Percentiles rank a stretch among this genome's conserved stretches.
Conservation (phyloP, 2,888 invertebrate species). For the Nowickia ferox region DNA sequence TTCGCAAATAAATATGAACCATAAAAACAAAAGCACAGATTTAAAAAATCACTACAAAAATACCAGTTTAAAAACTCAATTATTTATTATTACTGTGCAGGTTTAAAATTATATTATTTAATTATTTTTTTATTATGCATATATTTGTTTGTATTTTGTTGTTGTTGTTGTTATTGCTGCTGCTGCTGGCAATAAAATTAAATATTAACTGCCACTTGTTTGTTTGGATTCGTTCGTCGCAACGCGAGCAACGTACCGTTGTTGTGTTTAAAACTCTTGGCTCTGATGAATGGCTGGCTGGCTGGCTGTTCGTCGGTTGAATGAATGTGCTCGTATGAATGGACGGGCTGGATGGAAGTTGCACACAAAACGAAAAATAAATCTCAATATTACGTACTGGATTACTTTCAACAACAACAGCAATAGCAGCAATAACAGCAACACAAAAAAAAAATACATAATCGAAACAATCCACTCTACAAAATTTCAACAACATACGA, state of each 20-base stretch:
- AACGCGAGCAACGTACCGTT: constrained; percentile 61
- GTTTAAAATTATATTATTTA: constrained; percentile 1
- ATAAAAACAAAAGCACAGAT: constrained; percentile 2
- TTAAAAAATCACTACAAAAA: constrained; percentile 22
- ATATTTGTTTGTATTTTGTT: constrained; percentile 2
- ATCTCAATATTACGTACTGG: constrained; percentile 54
- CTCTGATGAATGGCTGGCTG: constrained; percentile 63
- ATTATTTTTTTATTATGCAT: constrained; percentile 1
- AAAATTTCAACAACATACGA: constrained; percentile 17
- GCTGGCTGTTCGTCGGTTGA: constrained; percentile 3
- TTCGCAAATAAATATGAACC: constrained; percentile 15
- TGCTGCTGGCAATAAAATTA: constrained; percentile 77
- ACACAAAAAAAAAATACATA: constrained; percentile 9
- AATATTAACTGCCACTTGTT: constrained; percentile 76
- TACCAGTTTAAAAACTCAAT: constrained; percentile 58
- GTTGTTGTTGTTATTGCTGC: too few relatives aligned
- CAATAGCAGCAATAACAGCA: not conserved
- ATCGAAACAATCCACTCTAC: constrained; percentile 1
- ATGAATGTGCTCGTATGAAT: constrained; percentile 45
- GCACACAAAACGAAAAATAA: constrained; percentile 27
- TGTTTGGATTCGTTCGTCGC: constrained; percentile 19
- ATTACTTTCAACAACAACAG: constrained; percentile 61
- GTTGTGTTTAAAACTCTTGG: constrained; percentile 65
- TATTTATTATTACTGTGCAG: constrained; percentile 2
- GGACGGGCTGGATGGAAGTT: constrained; percentile 52